Evolutionary conservation across 2,113 vertebrate species (phyloP).

Genomic region (Pseudolaguvia tuberculata): DNA sequence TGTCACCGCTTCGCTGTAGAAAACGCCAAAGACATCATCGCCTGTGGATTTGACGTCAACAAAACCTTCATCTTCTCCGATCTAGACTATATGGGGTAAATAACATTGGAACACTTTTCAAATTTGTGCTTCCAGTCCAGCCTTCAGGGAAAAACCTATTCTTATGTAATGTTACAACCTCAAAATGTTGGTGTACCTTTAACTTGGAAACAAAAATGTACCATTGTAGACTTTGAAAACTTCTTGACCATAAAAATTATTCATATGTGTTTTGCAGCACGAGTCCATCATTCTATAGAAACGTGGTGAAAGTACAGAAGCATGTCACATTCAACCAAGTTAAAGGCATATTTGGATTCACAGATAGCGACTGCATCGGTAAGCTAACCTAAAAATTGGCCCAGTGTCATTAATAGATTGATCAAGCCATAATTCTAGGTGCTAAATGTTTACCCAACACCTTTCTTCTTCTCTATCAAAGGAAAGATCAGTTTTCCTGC

Average conservation of each 20-base stretch:
- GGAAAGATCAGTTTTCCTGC: conserved; percentile 98
- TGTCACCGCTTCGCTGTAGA: conserved; percentile 80
- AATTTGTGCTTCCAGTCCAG: neutral
- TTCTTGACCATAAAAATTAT: no score
- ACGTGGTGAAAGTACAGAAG: conserved; percentile 91
- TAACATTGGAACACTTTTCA: no score
- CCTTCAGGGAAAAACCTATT: no score
- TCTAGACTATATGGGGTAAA: conserved; percentile 94
- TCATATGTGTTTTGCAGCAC: conserved; percentile 58
- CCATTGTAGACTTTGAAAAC: no score
- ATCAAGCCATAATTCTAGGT: neutral
- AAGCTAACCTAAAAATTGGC: conserved; percentile 32
- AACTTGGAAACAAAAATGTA: neutral
- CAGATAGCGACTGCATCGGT: conserved; percentile 97
- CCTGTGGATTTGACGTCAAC: conserved; percentile 90
- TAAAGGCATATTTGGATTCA: conserved; percentile 97
- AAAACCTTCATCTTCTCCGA: conserved; percentile 99
- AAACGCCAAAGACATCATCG: conserved; percentile 94
- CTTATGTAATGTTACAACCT: no score
- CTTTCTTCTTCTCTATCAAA: conserved; percentile 50
- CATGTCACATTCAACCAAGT: conserved; percentile 98
- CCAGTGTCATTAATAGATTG: neutral
- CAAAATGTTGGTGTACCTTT: neutral
- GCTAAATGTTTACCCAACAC: neutral
- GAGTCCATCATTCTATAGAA: conserved; percentile 85